Conservation (phyloP, 92 coral and sea anemone species). For the Muricea muricata region DNA sequence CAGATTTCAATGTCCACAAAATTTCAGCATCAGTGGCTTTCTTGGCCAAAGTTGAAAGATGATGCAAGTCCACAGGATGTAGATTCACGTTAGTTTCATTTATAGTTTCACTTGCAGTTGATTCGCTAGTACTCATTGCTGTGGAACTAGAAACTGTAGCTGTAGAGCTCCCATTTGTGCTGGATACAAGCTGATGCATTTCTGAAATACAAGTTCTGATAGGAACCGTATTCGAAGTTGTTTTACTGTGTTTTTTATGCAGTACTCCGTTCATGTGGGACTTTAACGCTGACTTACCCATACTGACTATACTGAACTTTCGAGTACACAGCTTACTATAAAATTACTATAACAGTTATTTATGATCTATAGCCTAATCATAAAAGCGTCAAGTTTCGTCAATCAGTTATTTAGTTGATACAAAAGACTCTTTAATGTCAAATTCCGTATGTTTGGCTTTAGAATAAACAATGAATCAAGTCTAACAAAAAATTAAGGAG, state of each 20-base stretch:
- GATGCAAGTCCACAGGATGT: slow-evolving; percentile 23
- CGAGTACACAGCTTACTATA: slow-evolving; percentile 57
- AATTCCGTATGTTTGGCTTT: too few species aligned
- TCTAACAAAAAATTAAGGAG: too few species aligned
- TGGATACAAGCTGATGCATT: neutral
- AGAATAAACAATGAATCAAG: too few species aligned
- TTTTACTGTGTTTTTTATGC: neutral
- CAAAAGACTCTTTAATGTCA: too few species aligned
- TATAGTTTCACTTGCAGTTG: neutral
- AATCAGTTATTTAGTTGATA: too few species aligned
- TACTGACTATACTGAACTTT: slow-evolving; percentile 60
- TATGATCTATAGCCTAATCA: slow-evolving; percentile 62
- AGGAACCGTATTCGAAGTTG: neutral
- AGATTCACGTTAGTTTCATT: neutral
- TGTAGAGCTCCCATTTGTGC: neutral
- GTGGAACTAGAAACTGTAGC: neutral
- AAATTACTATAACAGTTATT: slow-evolving; percentile 58
- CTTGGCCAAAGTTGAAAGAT: slow-evolving; percentile 55
- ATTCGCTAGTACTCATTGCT: neutral
- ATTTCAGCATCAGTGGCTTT: slow-evolving; percentile 65
- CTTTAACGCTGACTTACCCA: slow-evolving; percentile 67
- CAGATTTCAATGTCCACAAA: slow-evolving; percentile 68
- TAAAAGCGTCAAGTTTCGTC: too few species aligned
- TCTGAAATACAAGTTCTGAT: neutral
- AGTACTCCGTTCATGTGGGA: slow-evolving; percentile 54